Base-by-base conservation (phyloP, 2,113 vertebrate genomes). In the Rhizomys pruinosus region DNA sequence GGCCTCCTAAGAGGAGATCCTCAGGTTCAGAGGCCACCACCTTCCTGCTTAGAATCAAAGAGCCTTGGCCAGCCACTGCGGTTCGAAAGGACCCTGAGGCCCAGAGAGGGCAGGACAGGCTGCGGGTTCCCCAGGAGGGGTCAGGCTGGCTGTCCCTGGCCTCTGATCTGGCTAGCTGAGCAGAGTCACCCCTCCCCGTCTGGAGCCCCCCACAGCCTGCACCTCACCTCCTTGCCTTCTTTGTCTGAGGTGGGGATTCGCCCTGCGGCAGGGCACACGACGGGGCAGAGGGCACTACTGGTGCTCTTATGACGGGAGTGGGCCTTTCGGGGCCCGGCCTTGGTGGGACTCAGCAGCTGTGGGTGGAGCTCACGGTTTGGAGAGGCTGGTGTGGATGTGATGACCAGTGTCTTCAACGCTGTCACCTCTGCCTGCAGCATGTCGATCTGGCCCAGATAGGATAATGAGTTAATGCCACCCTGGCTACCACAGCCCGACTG, bases 381-480 rank as follows among this genome's bases (percentile, higher is more conserved):
- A 27, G 99, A 99, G 12, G 99, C 99, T 0, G 99, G 99, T 0
- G 99, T 99, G 16, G 99, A 99, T 0, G 99, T 99, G 97, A 99
- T 98, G 95, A 99, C 99, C 95, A 99, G 97, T 0, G 99, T 99
- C 98, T 99, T 99, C 95, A 99, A 97, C 29, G 99, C 99, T 0
- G 99, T 99, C 73, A 99, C 99, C 96, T 99, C 99, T 0, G 99
- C 99, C 96, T 99, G 99, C 55, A 99, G 98, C 98, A 99, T 99
- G 91, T 99, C 99, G 0, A 99, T 99, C 99, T 99, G 97, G 64
- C 61, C 81, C 8, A 27, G 84, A 96, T 8, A 79, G n/a, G 32
- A 57, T 0, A 8, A 69, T 39, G 1, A 1, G n/a, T 42, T 63
- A 19, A 29, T 1, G 29, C 27, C 29, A 5, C n/a, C 22, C n/a